Percentiles rank a stretch among this genome's conserved stretches.
phyloP scores from a whole-genome alignment of 2,113 vertebrate species.

The Hemichromis elongatus region DNA sequence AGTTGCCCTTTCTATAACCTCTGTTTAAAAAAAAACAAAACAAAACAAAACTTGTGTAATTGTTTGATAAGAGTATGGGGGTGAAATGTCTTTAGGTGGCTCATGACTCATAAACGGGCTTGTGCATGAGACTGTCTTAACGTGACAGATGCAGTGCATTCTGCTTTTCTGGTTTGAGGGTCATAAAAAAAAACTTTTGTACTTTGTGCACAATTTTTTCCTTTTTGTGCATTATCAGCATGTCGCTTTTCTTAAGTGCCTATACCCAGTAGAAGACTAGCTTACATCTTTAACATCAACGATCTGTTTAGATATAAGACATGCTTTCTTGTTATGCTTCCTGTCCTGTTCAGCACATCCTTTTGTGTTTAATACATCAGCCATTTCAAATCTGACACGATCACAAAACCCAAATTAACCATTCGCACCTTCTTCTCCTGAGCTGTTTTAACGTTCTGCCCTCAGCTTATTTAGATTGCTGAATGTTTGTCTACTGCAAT shows the following conservation, averaged over 20 bases:
- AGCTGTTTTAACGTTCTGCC: not conserved
- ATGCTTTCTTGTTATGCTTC: not conserved
- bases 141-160: not conserved
- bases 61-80: not conserved
- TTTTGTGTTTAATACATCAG: not conserved
- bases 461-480: not conserved
- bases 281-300: not conserved
- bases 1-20: not conserved
- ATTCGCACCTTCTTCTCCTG: not conserved
- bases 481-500: not conserved
- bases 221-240: not conserved
- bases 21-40: too few relatives aligned
- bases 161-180: not conserved
- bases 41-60: not conserved
- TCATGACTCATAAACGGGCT: not conserved
- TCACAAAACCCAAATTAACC: not conserved
- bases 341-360: not conserved
- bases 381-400: not conserved
- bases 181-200: not conserved
- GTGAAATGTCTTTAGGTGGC: not conserved
- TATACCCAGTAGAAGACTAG: not conserved
- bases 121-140: not conserved
- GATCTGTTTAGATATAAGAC: rapidly evolving
- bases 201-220: not conserved
- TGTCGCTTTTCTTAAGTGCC: not conserved